A percentile compares a stretch with the other conserved stretches of the same genome.
These are phyloP conservation scores for Dermatemys mawii DNA, from an alignment of 2,113 vertebrate genomes.

Conservation along the genomic window DNA sequence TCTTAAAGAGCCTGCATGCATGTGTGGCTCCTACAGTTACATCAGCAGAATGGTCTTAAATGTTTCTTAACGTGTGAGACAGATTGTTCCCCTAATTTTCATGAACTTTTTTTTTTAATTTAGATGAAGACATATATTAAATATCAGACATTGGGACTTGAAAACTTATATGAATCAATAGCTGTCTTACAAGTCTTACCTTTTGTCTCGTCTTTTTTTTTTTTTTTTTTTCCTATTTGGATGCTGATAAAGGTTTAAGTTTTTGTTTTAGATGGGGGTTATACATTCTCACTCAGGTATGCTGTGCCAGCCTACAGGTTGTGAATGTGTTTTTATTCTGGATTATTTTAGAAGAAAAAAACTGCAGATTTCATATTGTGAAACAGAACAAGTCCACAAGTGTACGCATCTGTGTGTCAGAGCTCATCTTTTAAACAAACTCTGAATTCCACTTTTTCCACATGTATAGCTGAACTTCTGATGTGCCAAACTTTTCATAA, in stretches of 20 bases:
- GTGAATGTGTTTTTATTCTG: slow-evolving; percentile 99
- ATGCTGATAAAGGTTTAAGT: slow-evolving; percentile 92
- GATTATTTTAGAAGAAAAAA: slow-evolving; percentile 88
- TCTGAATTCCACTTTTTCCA: slow-evolving; percentile 82
- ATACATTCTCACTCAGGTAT: slow-evolving; percentile 99
- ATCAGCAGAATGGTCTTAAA: slow-evolving; percentile 99
- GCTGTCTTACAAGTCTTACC: slow-evolving; percentile 92
- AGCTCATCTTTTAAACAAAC: slow-evolving; percentile 69
- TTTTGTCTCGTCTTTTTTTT: slow-evolving; percentile 82
- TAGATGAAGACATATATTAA: slow-evolving; percentile 91
- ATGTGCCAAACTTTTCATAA: slow-evolving; percentile 95
- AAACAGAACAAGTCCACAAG: slow-evolving; percentile 82
- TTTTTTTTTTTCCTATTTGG: slow-evolving; percentile 82
- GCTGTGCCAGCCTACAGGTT: slow-evolving; percentile 99
- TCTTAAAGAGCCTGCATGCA: slow-evolving; percentile 95
- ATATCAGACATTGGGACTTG: slow-evolving; percentile 94
- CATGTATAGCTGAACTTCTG: slow-evolving; percentile 82
- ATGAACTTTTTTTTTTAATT: slow-evolving; percentile 86
- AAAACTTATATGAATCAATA: slow-evolving; percentile 91
- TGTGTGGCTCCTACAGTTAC: slow-evolving; percentile 92
- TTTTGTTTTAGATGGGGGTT: slow-evolving; percentile 96
- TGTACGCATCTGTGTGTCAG: slow-evolving; percentile 80
- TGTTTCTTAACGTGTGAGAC: slow-evolving; percentile 96
- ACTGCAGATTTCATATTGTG: slow-evolving; percentile 83
- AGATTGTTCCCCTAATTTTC: slow-evolving; percentile 91